Conservation (phyloP, 2,888 invertebrate species). For the Eupithecia centaureata region DNA sequence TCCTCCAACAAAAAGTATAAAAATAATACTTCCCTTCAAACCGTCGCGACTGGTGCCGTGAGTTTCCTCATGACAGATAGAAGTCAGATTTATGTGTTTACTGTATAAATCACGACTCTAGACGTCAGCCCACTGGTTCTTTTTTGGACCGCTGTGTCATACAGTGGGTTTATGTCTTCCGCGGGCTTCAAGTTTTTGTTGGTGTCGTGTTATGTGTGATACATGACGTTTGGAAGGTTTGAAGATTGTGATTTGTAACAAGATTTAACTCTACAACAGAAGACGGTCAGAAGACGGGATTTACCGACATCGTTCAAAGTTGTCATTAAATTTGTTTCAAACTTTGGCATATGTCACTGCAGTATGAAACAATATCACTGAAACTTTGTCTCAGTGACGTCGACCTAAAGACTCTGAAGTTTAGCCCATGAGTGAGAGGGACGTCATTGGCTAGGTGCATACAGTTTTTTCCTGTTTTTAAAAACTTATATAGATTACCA, state of each 20-base stretch:
- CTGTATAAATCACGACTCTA: constrained; percentile 81
- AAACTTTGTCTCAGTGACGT: not conserved
- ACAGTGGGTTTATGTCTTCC: constrained; percentile 70
- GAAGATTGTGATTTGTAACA: constrained; percentile 15
- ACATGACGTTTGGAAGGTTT: constrained; percentile 20
- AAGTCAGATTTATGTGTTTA: constrained; percentile 85
- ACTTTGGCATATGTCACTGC: not conserved
- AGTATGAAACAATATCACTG: not conserved
- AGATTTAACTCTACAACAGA: not conserved
- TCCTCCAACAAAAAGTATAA: constrained; percentile 3
- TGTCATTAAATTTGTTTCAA: not conserved
- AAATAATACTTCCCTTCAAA: constrained; percentile 38
- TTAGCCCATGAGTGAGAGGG: not conserved
- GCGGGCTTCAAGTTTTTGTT: constrained; percentile 45
- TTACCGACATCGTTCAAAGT: not conserved
- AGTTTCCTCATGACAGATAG: constrained; percentile 68
- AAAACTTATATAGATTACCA: not conserved
- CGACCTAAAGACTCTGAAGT: not conserved
- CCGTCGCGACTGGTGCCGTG: constrained; percentile 21
- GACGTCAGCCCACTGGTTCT: constrained; percentile 66
- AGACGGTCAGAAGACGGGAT: too few species aligned
- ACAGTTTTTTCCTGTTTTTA: not conserved
- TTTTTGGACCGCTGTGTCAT: constrained; percentile 75
- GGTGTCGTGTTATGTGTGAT: constrained; percentile 30
- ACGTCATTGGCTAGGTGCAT: not conserved